These are phyloP conservation scores for Diploptera punctata DNA, from an alignment of 2,888 invertebrate species.

Conservation along the genomic window DNA sequence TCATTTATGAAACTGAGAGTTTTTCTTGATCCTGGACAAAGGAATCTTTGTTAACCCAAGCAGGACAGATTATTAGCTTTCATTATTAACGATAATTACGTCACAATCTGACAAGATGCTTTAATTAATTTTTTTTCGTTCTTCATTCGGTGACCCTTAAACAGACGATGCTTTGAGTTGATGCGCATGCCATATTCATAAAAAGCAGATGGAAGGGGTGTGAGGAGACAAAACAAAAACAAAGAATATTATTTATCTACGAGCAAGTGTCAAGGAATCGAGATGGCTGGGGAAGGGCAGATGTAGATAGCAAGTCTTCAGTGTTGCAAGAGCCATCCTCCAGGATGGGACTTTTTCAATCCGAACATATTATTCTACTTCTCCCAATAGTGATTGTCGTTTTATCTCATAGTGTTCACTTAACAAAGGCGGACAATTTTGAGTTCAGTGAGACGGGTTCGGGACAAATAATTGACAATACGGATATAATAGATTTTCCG, in stretches of 20 bases:
- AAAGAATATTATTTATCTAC: neutral
- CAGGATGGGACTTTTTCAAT: neutral
- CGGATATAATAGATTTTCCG: neutral
- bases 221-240: neutral
- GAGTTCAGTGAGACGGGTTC: neutral
- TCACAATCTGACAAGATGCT: no score
- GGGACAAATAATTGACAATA: neutral
- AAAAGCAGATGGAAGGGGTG: neutral
- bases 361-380: no score
- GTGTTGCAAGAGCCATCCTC: neutral
- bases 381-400: neutral
- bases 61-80: no score
- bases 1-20: no score
- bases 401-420: neutral
- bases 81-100: no score
- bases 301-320: neutral
- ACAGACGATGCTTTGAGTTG: neutral
- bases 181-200: neutral
- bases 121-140: no score
- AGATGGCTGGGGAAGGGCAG: neutral
- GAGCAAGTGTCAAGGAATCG: neutral
- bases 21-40: no score
- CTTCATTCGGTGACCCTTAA: no score
- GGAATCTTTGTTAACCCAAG: no score
- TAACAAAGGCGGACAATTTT: neutral